These are phyloP conservation scores for Rutpela maculata DNA, from an alignment of 2,888 invertebrate genomes.

Conservation along the genomic window DNA sequence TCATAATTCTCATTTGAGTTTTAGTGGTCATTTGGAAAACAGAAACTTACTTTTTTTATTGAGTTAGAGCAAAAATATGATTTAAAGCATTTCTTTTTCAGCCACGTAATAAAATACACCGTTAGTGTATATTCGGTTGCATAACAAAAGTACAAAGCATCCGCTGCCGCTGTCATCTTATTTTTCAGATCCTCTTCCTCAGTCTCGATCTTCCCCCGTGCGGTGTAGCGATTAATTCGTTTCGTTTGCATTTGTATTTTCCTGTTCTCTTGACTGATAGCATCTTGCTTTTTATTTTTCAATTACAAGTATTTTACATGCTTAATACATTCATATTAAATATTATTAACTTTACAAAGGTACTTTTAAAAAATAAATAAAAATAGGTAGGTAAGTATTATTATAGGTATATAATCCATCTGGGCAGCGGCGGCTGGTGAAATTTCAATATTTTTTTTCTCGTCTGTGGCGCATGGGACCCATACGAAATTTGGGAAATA, in stretches of 20 bases:
- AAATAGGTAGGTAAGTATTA: no score
- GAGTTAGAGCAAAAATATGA: constrained; percentile 30
- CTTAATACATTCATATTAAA: no score
- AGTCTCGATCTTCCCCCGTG: constrained; percentile 7
- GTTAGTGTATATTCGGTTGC: constrained; percentile 62
- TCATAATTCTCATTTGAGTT: not conserved
- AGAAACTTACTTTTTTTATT: constrained; percentile 11
- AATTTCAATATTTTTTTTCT: no score
- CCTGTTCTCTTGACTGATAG: not conserved
- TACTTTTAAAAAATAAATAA: no score
- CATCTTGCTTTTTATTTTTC: no score
- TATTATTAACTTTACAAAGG: no score
- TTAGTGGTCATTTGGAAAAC: constrained; percentile 6
- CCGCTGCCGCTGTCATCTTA: no score
- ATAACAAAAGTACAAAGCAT: constrained; percentile 50
- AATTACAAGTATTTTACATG: no score
- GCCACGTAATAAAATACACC: constrained; percentile 66
- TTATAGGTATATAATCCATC: no score
- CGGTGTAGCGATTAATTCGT: not conserved
- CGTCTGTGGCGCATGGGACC: no score
- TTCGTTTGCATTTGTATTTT: constrained; percentile 8
- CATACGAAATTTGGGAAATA: no score
- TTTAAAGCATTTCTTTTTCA: constrained; percentile 41
- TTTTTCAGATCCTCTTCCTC: constrained; percentile 12
- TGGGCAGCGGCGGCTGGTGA: no score